A percentile compares a stretch with the other conserved stretches of the same genome.
Conservation (phyloP, 2,797 vertebrate species). For the Cuniculus paca region DNA sequence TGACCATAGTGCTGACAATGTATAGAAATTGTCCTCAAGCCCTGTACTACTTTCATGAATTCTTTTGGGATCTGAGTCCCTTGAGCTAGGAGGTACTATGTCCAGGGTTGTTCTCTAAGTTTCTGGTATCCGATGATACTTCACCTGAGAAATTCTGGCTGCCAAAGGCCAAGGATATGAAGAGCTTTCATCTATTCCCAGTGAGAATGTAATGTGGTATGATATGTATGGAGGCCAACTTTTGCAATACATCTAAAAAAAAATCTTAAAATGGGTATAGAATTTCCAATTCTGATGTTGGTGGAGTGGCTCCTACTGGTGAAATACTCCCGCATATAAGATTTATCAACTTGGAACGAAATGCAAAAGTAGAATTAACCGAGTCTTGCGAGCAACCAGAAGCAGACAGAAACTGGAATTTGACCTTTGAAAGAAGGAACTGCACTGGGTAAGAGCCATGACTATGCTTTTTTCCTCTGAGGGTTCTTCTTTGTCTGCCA, state of each 20-base stretch:
- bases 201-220: not conserved
- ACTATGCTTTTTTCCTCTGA: not conserved
- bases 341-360: not conserved
- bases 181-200: not conserved
- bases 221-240: not conserved
- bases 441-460: not conserved
- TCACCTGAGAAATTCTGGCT: conserved; percentile 18
- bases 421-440: conserved; percentile 31
- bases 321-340: not conserved
- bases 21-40: not conserved
- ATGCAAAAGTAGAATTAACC: not conserved
- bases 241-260: conserved; percentile 2
- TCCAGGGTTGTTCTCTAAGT: not conserved
- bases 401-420: not conserved
- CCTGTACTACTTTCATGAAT: not conserved
- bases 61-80: not conserved
- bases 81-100: not conserved
- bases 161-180: not conserved
- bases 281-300: not conserved
- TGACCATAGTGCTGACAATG: not conserved
- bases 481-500: too few species aligned
- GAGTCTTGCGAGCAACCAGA: not conserved
- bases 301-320: not conserved
- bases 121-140: not conserved
- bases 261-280: not conserved